Evolutionary conservation across 2,888 invertebrate species (phyloP).

Genomic region (Drosophila macrothrix): DNA sequence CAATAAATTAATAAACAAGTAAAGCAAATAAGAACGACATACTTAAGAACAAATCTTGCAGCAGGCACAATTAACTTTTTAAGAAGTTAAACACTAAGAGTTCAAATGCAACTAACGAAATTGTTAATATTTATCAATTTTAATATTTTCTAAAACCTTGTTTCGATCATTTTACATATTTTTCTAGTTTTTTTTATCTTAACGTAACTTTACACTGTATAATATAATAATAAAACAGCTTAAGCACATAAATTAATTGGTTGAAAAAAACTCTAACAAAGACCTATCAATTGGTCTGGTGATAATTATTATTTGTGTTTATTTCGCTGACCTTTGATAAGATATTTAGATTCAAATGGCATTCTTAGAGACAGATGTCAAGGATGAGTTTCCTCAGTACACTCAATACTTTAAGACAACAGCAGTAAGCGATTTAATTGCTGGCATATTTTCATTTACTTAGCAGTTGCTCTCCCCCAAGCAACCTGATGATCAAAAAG

Average conservation of each 20-base stretch:
- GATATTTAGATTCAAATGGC: background rate
- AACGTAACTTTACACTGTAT: background rate
- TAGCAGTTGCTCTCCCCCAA: background rate
- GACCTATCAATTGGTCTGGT: background rate
- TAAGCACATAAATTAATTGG: background rate
- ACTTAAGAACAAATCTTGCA: background rate
- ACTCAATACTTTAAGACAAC: background rate
- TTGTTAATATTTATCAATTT: rapidly evolving
- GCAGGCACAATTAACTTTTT: background rate
- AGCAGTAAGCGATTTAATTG: background rate
- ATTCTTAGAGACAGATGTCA: background rate
- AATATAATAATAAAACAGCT: background rate
- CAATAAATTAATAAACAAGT: background rate
- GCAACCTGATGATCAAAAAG: conserved; percentile 46
- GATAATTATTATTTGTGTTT: background rate
- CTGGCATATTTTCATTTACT: background rate
- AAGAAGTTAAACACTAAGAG: background rate
- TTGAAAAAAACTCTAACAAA: background rate
- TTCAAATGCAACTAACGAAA: background rate
- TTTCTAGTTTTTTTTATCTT: background rate
- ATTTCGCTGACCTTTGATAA: background rate
- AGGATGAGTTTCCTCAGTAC: background rate
- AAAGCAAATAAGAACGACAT: background rate
- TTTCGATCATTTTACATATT: background rate
- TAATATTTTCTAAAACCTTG: background rate